Conservation (phyloP, 2,797 vertebrate genomes). For the Neomorphus geoffroyi region DNA sequence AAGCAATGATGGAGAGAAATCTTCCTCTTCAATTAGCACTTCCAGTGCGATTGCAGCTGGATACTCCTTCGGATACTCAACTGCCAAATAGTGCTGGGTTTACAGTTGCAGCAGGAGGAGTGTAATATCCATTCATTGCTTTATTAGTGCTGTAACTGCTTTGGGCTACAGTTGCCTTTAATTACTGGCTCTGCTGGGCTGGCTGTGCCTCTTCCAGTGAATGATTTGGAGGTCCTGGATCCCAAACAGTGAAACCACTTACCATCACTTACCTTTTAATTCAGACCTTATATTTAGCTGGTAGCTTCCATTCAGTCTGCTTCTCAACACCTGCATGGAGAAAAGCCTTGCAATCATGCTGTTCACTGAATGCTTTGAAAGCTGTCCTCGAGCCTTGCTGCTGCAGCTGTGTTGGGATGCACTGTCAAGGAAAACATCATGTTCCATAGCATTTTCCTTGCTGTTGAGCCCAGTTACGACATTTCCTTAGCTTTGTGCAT, state of each 20-base stretch:
- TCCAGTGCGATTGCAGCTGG: neutral
- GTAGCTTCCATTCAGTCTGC: neutral
- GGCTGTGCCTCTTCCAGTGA: neutral
- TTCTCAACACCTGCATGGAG: neutral
- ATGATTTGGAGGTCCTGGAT: neutral
- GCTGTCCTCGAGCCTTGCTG: neutral
- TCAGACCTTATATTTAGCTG: neutral
- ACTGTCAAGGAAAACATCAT: neutral
- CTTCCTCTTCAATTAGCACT: neutral
- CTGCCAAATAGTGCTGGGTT: neutral
- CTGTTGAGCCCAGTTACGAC: neutral
- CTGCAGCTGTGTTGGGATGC: neutral
- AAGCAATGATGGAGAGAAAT: neutral
- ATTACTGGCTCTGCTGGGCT: slow-evolving; percentile 4
- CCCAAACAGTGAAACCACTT: neutral
- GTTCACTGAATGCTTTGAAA: neutral
- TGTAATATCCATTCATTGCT: neutral
- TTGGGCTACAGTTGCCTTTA: neutral
- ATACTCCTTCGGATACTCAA: neutral
- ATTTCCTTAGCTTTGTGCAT: neutral
- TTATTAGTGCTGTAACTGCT: neutral
- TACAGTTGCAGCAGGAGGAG: neutral
- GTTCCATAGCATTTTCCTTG: neutral
- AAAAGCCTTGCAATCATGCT: neutral
- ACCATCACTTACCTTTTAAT: neutral